phyloP scores from a whole-genome alignment of 2,797 vertebrate genomes.

The Amphiprion clarkii region DNA sequence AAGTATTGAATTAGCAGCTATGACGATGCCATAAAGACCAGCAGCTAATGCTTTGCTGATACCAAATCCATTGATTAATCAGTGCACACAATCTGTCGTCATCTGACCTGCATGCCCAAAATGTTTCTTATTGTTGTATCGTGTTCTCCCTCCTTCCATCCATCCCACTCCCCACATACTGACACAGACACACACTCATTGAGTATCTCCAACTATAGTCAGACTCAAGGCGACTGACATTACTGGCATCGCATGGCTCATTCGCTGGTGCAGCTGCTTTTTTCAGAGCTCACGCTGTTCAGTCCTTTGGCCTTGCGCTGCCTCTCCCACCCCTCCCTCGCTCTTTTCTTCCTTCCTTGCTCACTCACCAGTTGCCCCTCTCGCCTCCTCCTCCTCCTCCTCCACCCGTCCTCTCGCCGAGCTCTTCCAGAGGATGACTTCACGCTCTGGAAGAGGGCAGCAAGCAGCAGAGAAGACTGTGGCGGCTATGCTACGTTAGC shows the following conservation, averaged over 20 bases:
- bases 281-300: slow-evolving; percentile 85
- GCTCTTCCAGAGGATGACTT: slow-evolving; percentile 81
- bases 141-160: slow-evolving; percentile 41
- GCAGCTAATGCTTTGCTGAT: neutral
- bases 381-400: slow-evolving; percentile 37
- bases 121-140: slow-evolving; percentile 52
- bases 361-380: slow-evolving; percentile 43
- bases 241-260: slow-evolving; percentile 92
- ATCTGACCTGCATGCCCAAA: slow-evolving; percentile 31
- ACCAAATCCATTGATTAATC: slow-evolving; percentile 44
- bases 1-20: slow-evolving; percentile 7
- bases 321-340: slow-evolving; percentile 50
- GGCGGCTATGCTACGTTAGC: slow-evolving; percentile 69
- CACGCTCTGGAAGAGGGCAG: slow-evolving; percentile 77
- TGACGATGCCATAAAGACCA: slow-evolving; percentile 1
- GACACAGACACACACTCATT: slow-evolving; percentile 29
- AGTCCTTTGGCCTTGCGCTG: slow-evolving; percentile 75
- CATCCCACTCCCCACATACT: slow-evolving; percentile 25
- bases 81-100: slow-evolving; percentile 21
- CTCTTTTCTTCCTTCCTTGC: slow-evolving; percentile 31
- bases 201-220: slow-evolving; percentile 95
- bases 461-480: slow-evolving; percentile 47
- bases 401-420: slow-evolving; percentile 51
- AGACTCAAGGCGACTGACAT: slow-evolving; percentile 88
- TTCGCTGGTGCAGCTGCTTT: slow-evolving; percentile 95